phyloP scores from a whole-genome alignment of 2,888 invertebrate genomes.

The Zygothrica quintamaculata region DNA sequence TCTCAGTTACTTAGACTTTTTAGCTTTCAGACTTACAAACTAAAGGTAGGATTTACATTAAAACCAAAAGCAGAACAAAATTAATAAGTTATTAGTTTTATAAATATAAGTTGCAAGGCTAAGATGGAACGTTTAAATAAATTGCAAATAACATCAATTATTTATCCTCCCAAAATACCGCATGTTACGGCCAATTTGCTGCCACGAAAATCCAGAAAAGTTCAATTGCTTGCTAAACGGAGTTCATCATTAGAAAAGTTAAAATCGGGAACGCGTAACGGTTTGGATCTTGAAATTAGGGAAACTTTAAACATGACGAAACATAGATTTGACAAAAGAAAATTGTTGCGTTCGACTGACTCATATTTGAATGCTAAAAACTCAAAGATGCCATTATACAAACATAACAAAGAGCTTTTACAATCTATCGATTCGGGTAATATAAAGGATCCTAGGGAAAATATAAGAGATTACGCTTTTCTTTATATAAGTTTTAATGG shows the following conservation, averaged over 20 bases:
- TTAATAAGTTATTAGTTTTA: not conserved
- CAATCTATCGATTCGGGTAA: too few relatives aligned
- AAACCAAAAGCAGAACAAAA: too few relatives aligned
- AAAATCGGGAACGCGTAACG: constrained; percentile 33
- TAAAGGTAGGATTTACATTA: too few relatives aligned
- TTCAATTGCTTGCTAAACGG: not conserved
- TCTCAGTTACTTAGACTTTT: too few relatives aligned
- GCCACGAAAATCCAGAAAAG: constrained; percentile 18
- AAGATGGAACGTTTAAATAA: constrained; percentile 16
- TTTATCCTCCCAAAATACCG: constrained; percentile 3
- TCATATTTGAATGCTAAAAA: too few relatives aligned
- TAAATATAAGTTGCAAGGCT: too few relatives aligned
- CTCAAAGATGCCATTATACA: too few relatives aligned
- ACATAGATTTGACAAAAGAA: too few relatives aligned
- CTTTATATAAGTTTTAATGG: constrained; percentile 56
- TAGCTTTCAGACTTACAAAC: too few relatives aligned
- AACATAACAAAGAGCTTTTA: too few relatives aligned
- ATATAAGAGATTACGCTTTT: constrained; percentile 19
- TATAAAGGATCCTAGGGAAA: not conserved
- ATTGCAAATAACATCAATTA: constrained; percentile 1
- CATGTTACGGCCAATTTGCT: constrained; percentile 28
- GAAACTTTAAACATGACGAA: too few relatives aligned
- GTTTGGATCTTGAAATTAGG: constrained; percentile 30
- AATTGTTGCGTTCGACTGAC: too few relatives aligned
- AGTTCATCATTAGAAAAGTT: not conserved